A percentile compares a stretch with the other conserved stretches of the same genome.
phyloP scores from a whole-genome alignment of 2,113 vertebrate genomes.

The Spermophilus dauricus region DNA sequence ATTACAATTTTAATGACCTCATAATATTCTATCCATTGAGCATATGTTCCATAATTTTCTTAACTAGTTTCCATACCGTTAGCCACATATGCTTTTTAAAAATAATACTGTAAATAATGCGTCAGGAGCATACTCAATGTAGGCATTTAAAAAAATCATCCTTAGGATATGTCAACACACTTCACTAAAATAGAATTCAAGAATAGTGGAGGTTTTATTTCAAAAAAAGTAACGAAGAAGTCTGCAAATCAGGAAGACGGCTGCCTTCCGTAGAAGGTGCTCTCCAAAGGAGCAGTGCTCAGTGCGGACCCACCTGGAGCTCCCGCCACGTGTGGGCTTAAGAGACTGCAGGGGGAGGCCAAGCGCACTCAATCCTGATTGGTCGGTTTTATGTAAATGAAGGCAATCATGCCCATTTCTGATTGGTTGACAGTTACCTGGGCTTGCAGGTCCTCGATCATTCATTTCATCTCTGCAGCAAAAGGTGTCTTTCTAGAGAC shows the following conservation, averaged over 20 bases:
- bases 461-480: not conserved
- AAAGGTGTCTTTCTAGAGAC: not conserved
- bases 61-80: conserved; percentile 62
- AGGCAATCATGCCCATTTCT: not conserved
- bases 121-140: not conserved
- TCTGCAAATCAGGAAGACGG: not conserved
- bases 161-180: not conserved
- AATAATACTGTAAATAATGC: conserved; percentile 64
- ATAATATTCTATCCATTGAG: conserved; percentile 64
- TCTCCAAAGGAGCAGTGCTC: no score
- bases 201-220: not conserved
- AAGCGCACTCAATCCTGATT: not conserved
- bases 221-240: not conserved
- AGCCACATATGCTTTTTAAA: conserved; percentile 64
- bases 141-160: not conserved
- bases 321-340: not conserved
- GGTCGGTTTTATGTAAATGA: not conserved
- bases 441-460: not conserved
- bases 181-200: not conserved
- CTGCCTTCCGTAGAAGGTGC: not conserved
- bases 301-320: not conserved
- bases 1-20: conserved; percentile 71
- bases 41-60: conserved; percentile 72
- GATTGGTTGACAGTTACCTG: not conserved
- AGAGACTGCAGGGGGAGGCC: not conserved